Evolutionary conservation across 23 tunicate genomes (phyloP).

Genomic region (Pegea sp.): DNA sequence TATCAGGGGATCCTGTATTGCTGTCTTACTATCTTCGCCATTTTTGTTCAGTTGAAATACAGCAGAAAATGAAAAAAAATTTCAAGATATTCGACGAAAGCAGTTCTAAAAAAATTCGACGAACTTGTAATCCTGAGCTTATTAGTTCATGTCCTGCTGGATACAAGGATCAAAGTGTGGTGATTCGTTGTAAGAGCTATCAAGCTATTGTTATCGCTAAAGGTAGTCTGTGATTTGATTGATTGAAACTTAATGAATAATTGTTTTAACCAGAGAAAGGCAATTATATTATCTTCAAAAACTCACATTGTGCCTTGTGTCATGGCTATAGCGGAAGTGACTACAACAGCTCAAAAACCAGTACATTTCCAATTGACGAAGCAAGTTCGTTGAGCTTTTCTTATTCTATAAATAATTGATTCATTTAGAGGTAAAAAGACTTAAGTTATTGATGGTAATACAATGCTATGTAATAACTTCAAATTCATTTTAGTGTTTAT

Average conservation of each 20-base stretch:
- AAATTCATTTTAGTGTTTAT: not conserved
- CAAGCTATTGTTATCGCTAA: conserved; percentile 29
- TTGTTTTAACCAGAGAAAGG: conserved; percentile 1
- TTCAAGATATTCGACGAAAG: not conserved
- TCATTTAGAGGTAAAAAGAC: too few species aligned
- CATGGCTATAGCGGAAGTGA: too few species aligned
- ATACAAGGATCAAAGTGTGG: conserved; percentile 4
- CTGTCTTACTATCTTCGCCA: conserved; percentile 46
- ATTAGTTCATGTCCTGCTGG: conserved; percentile 24
- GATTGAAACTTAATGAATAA: not conserved
- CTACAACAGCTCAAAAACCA: too few species aligned
- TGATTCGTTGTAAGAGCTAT: conserved; percentile 14
- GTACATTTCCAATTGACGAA: too few species aligned
- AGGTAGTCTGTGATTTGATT: conserved; percentile 4
- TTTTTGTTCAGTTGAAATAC: conserved; percentile 28
- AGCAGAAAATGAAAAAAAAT: not conserved
- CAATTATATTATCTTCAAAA: conserved; percentile 12
- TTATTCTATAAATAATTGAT: too few species aligned
- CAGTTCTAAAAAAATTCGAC: conserved; percentile 1
- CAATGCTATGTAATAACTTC: not conserved
- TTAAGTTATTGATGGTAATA: not conserved
- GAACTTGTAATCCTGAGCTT: conserved; percentile 31
- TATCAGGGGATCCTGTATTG: conserved; percentile 43
- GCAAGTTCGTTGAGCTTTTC: too few species aligned
- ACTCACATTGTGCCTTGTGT: conserved; percentile 33